phyloP scores from a whole-genome alignment of 2,888 invertebrate genomes.

The Elegia similella region DNA sequence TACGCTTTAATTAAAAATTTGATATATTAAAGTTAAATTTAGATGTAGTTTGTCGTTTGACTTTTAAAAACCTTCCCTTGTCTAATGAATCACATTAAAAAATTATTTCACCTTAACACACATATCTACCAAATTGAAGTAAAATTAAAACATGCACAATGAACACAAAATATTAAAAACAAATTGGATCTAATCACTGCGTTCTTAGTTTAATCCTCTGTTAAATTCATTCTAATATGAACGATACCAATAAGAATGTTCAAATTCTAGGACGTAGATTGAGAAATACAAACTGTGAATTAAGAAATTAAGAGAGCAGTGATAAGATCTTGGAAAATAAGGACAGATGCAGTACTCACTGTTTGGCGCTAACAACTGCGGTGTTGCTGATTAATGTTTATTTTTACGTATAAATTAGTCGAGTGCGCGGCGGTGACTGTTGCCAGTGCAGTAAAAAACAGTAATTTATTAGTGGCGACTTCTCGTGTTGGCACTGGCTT shows the following conservation, averaged over 20 bases:
- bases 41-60: too few relatives aligned
- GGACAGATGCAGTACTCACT: constrained; percentile 72
- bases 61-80: not conserved
- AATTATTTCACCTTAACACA: not conserved
- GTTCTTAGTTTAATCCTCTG: not conserved
- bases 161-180: constrained; percentile 20
- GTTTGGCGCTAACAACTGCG: constrained; percentile 73
- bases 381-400: constrained; percentile 76
- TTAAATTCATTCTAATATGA: not conserved
- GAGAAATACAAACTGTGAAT: not conserved
- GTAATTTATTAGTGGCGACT: constrained; percentile 84
- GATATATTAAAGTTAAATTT: too few relatives aligned
- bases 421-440: constrained; percentile 80
- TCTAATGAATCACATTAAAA: not conserved
- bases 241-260: constrained; percentile 19
- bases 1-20: too few relatives aligned
- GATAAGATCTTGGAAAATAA: constrained; percentile 56
- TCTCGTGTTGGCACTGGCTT: constrained; percentile 84
- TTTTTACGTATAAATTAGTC: constrained; percentile 78
- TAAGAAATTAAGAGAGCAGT: constrained; percentile 52
- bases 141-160: not conserved
- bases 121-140: not conserved
- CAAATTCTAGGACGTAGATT: not conserved
- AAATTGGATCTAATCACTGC: not conserved
- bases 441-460: constrained; percentile 78